A percentile compares a stretch with the other conserved stretches of the same genome.
These are phyloP conservation scores for Ictalurus furcatus DNA, from an alignment of 2,113 vertebrate genomes.

Conservation along the genomic window DNA sequence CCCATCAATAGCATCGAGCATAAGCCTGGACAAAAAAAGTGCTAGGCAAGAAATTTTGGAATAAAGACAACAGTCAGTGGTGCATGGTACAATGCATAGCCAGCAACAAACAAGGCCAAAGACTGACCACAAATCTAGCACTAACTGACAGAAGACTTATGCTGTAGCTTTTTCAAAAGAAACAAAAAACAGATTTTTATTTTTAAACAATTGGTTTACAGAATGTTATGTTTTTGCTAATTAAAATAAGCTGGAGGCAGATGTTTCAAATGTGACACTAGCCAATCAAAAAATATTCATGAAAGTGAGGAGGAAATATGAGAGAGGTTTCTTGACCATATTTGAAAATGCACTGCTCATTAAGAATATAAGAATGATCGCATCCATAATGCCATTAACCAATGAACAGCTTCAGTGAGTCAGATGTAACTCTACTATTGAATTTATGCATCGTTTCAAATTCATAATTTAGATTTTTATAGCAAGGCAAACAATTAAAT, in stretches of 20 bases:
- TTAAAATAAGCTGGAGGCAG: neutral
- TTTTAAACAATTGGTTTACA: neutral
- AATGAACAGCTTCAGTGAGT: neutral
- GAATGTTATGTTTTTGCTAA: neutral
- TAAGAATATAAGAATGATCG: neutral
- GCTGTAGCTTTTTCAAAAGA: neutral
- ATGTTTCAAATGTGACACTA: constrained; percentile 11
- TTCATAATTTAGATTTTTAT: neutral
- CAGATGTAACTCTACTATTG: neutral
- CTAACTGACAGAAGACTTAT: neutral
- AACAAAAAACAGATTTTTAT: neutral
- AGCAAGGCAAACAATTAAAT: neutral
- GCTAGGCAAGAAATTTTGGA: constrained; percentile 52
- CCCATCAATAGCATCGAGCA: constrained; percentile 44
- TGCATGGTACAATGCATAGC: constrained; percentile 29
- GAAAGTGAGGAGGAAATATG: constrained; percentile 3
- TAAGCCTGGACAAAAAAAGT: constrained; percentile 38
- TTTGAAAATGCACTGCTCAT: neutral
- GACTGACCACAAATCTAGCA: neutral
- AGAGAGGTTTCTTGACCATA: neutral
- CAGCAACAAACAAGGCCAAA: constrained; percentile 21
- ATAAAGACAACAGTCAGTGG: constrained; percentile 39
- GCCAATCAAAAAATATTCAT: constrained; percentile 29
- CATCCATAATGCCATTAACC: neutral
- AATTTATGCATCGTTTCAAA: neutral